Evolutionary conservation across 1,140 invertebrate species (phyloP).

Genomic region (Atta colombica): DNA sequence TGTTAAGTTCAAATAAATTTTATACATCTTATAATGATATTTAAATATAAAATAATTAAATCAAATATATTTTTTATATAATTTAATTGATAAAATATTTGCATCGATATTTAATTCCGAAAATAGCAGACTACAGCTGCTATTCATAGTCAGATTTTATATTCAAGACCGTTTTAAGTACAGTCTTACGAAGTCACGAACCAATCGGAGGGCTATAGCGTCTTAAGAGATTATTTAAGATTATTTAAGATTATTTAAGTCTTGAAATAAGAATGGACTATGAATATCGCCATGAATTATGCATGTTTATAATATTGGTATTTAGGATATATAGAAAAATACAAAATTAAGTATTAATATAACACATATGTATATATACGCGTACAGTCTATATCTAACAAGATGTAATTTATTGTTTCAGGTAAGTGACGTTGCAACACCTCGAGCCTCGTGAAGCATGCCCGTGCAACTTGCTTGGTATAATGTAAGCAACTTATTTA

Average conservation of each 20-base stretch:
- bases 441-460: slow-evolving; percentile 79
- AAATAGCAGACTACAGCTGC: too few species aligned
- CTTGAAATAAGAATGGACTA: not conserved
- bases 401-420: slow-evolving; percentile 87
- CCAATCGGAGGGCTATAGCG: too few species aligned
- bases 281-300: not conserved
- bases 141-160: too few species aligned
- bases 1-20: not conserved
- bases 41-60: not conserved
- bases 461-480: slow-evolving; percentile 81
- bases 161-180: too few species aligned
- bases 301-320: not conserved
- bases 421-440: slow-evolving; percentile 86
- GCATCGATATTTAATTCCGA: not conserved
- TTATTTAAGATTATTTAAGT: too few species aligned
- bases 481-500: slow-evolving; percentile 84
- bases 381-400: slow-evolving; percentile 84
- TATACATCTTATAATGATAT: not conserved
- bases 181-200: too few species aligned
- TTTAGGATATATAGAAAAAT: not conserved
- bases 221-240: too few species aligned
- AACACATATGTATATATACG: slow-evolving; percentile 70
- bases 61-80: slow-evolving; percentile 14
- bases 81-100: not conserved
- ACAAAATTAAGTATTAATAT: not conserved